Base-by-base conservation (phyloP, 64 coral and sea anemone genomes). In the Dendrophyllia cribrosa region DNA sequence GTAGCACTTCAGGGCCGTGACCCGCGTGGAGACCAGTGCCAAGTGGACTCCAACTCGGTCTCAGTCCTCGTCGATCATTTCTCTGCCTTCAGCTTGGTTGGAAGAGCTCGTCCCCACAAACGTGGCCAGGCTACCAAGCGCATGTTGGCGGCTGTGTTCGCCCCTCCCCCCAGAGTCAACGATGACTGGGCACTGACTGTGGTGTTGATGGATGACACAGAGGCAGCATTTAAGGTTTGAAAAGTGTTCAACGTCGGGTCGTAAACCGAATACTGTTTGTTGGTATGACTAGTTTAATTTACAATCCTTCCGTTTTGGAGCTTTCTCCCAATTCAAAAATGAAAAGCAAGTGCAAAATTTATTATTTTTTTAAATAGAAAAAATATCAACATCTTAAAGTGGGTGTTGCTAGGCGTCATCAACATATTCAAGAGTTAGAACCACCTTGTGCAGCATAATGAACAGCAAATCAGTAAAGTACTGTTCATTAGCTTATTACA, bases 11-110 rank as follows among this genome's bases (percentile, higher is more conserved):
- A 83, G 12, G 91, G 91, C 5, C 72, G 85, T 9, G 85, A 93
- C 17, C 47, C 62, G 60, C 80, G 80, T 14, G 80, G 60, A 9
- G 83, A 85, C 73, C 58, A 93, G 59, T 86, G 89, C 43, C 89
- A 91, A 84, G 89, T 91, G 67, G 89, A 83, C 55, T 69, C 82
- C 25, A 93, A 93, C 72, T 86, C 81, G 24, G 91, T 93, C 20
- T 93, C 91, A 66, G 91, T 93, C 50, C 83, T 93, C 6, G 91
- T 93, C 26, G 91, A 93, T 68, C 91, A 93, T 24, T 93, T 93
- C 60, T 93, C 86, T 58, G 68, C 86, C 23, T 88, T 88, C 50
- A 88, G 86, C 52, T 47, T 88, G 24, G 86, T 76, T 52, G 86
- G 86, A 15, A 60, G 72, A 49, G 68, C 86, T 72, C 86, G 86